These are phyloP conservation scores for Lochmaea crataegi DNA, from an alignment of 2,888 invertebrate species.

Conservation along the genomic window DNA sequence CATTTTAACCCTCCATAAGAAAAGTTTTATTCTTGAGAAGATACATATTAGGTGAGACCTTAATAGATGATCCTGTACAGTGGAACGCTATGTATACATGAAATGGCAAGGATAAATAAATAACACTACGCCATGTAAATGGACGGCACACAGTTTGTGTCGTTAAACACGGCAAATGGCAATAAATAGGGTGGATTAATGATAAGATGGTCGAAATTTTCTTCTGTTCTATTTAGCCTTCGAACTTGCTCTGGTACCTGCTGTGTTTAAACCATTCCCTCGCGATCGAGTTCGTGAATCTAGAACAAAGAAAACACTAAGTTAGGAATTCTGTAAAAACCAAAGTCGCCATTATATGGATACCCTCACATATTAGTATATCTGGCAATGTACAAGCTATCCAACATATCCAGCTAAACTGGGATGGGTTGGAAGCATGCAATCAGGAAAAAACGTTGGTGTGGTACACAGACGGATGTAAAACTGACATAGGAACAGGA, in stretches of 20 bases:
- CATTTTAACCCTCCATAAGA: background rate
- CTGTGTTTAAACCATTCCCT: constrained; percentile 81
- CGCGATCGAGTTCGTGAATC: constrained; percentile 85
- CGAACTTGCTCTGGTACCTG: constrained; percentile 71
- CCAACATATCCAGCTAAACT: no score
- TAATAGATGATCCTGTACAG: constrained; percentile 34
- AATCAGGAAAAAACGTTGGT: no score
- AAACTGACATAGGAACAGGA: no score
- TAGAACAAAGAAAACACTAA: constrained; percentile 56
- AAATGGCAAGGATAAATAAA: constrained; percentile 54
- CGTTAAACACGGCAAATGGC: constrained; percentile 53
- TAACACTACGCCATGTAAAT: constrained; percentile 60
- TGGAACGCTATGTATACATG: constrained; percentile 46
- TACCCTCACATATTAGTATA: no score
- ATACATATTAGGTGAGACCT: constrained; percentile 19
- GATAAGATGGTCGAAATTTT: constrained; percentile 54
- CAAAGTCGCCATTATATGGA: no score
- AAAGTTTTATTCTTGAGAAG: constrained; percentile 7
- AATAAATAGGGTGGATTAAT: constrained; percentile 61
- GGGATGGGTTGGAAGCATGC: no score
- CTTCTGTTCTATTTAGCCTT: constrained; percentile 65
- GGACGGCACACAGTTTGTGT: constrained; percentile 62
- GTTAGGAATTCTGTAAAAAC: background rate
- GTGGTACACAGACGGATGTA: no score
- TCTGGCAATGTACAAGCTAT: no score